A percentile compares a stretch with the other conserved stretches of the same genome.
Conservation (phyloP, 2,888 invertebrate species). For the Acrobeloides nanus region DNA sequence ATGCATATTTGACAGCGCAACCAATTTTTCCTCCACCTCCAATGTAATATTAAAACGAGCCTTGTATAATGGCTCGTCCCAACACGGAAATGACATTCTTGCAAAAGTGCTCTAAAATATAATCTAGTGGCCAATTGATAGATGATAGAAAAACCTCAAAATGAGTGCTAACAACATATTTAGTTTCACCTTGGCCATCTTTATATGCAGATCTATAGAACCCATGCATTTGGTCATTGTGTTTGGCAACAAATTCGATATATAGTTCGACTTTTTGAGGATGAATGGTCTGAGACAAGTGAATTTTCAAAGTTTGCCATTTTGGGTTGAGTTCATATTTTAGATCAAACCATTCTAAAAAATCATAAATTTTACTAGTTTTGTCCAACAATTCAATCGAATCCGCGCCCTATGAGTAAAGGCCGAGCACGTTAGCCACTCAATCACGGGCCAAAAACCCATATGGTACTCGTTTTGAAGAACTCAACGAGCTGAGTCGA, state of each 20-base stretch:
- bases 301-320: slow-evolving; percentile 32
- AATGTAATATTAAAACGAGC: slow-evolving; percentile 77
- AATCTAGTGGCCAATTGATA: neutral
- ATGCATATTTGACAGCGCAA: slow-evolving; percentile 84
- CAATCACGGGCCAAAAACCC: no score
- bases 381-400: no score
- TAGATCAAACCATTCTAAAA: slow-evolving; percentile 26
- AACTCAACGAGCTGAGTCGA: no score
- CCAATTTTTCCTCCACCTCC: slow-evolving; percentile 71
- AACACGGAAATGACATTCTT: slow-evolving; percentile 78
- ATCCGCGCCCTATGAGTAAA: no score
- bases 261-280: slow-evolving; percentile 59
- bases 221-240: slow-evolving; percentile 77
- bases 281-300: slow-evolving; percentile 24
- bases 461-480: no score
- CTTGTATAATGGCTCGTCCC: slow-evolving; percentile 80
- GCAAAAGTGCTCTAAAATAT: slow-evolving; percentile 62
- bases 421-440: no score
- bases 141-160: slow-evolving; percentile 38
- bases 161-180: slow-evolving; percentile 58
- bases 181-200: slow-evolving; percentile 64
- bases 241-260: slow-evolving; percentile 73
- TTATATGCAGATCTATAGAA: slow-evolving; percentile 78
- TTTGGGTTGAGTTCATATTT: slow-evolving; percentile 29
- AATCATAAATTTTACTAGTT: no score